Conservation (phyloP, 2,797 vertebrate genomes). For the Yasuhikotakia modesta region DNA sequence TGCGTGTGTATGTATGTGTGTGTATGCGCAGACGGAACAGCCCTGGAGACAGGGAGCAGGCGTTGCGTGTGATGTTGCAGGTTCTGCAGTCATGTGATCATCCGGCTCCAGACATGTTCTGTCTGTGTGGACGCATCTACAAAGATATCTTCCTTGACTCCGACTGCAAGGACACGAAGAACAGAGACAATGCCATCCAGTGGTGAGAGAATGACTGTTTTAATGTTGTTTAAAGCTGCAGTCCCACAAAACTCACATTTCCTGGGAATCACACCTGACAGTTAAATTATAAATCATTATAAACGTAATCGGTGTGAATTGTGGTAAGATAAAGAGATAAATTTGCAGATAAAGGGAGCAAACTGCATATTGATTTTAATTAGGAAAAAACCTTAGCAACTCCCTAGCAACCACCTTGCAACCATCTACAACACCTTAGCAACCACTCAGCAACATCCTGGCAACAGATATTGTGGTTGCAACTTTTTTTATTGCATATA, state of each 20-base stretch:
- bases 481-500: not conserved
- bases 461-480: not conserved
- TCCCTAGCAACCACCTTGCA: not conserved
- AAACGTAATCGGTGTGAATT: too few relatives aligned
- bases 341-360: too few relatives aligned
- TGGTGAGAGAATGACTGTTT: slow-evolving; percentile 75
- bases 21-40: slow-evolving; percentile 83
- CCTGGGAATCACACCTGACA: too few relatives aligned
- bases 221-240: not conserved
- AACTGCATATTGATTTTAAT: too few relatives aligned
- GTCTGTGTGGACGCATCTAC: slow-evolving; percentile 95
- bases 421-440: not conserved
- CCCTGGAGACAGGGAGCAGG: slow-evolving; percentile 86
- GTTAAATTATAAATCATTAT: too few relatives aligned
- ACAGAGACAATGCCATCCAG: slow-evolving; percentile 88
- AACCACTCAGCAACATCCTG: not conserved
- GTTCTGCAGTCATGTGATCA: slow-evolving; percentile 87
- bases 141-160: slow-evolving; percentile 96
- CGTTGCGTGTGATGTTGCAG: slow-evolving; percentile 90
- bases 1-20: slow-evolving; percentile 28
- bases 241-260: too few relatives aligned
- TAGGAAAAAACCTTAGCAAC: not conserved
- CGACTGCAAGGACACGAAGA: slow-evolving; percentile 86
- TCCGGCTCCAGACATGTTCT: slow-evolving; percentile 94
- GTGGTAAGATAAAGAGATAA: too few relatives aligned